Conservation (phyloP, 2,888 invertebrate genomes). For the Rosalia funebris region DNA sequence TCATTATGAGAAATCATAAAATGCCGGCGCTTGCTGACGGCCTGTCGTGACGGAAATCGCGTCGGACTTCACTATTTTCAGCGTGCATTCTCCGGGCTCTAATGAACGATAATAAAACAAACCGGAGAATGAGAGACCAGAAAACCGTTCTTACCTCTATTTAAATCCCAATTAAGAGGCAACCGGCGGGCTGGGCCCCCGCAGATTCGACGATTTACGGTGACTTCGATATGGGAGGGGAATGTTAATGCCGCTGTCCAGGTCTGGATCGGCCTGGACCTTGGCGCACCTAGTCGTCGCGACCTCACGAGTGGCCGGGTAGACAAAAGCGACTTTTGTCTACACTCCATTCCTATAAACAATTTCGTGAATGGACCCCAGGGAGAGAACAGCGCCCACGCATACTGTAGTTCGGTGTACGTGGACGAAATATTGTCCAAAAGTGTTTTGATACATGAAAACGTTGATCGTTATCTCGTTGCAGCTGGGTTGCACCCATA, state of each 20-base stretch:
- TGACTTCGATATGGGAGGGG: neutral
- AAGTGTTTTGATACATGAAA: no score
- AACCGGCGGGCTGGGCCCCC: conserved; percentile 39
- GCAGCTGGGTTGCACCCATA: no score
- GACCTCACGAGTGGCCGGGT: no score
- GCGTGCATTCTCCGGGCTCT: neutral
- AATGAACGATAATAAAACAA: conserved; percentile 4
- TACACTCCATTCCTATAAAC: neutral
- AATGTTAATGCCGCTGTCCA: neutral
- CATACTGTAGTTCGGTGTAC: no score
- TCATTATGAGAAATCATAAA: no score
- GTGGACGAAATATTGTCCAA: no score
- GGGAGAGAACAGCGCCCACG: neutral
- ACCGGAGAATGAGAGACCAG: conserved; percentile 26
- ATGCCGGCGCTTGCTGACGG: no score
- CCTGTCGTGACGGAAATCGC: no score
- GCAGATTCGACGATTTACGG: conserved; percentile 47
- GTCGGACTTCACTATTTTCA: conserved; percentile 5
- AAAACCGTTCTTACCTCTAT: conserved; percentile 36
- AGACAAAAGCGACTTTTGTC: neutral
- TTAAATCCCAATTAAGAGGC: conserved; percentile 48
- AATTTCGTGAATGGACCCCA: neutral
- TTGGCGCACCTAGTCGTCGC: no score
- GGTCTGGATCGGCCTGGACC: neutral
- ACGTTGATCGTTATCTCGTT: no score